Evolutionary conservation across 2,113 vertebrate genomes (phyloP).

Genomic region (Lucifuga dentata): DNA sequence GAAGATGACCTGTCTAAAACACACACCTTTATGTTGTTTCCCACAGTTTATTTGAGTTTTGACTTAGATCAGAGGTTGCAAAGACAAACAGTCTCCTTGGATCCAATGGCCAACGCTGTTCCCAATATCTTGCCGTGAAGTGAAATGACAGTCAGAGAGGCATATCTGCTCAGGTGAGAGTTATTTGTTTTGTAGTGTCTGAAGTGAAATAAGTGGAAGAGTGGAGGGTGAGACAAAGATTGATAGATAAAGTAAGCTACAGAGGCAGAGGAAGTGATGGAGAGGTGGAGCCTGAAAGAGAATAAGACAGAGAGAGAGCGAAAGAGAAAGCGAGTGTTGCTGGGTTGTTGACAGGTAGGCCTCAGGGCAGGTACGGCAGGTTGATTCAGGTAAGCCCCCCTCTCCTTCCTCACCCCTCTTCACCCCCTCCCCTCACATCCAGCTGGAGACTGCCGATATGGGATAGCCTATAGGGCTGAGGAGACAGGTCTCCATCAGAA

Average conservation of each 20-base stretch:
- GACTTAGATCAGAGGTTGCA: slow-evolving; percentile 57
- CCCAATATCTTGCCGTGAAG: slow-evolving; percentile 55
- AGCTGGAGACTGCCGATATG: slow-evolving; percentile 69
- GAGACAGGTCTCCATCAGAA: slow-evolving; percentile 73
- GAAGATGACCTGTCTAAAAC: slow-evolving; percentile 48
- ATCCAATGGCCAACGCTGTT: slow-evolving; percentile 53
- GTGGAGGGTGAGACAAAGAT: slow-evolving; percentile 54
- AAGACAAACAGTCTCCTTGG: slow-evolving; percentile 58
- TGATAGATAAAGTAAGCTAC: slow-evolving; percentile 56
- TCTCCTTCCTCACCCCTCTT: slow-evolving; percentile 16
- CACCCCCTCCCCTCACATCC: slow-evolving; percentile 41
- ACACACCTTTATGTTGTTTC: slow-evolving; percentile 49
- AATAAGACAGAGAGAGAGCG: slow-evolving; percentile 44
- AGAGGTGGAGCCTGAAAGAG: slow-evolving; percentile 57
- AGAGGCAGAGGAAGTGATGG: slow-evolving; percentile 61
- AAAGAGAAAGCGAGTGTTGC: slow-evolving; percentile 73
- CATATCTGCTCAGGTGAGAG: slow-evolving; percentile 59
- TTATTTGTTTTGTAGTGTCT: slow-evolving; percentile 70
- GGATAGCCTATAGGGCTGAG: slow-evolving; percentile 80
- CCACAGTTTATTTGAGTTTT: slow-evolving; percentile 64
- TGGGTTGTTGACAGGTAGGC: slow-evolving; percentile 78
- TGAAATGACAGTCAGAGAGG: slow-evolving; percentile 55
- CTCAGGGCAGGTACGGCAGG: slow-evolving; percentile 76
- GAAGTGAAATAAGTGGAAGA: slow-evolving; percentile 48
- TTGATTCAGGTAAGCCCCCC: slow-evolving; percentile 74